Evolutionary conservation across 1,140 invertebrate species (phyloP), one percentile per base, ranked within the genome.

Genomic region (Proctacanthus coquilletti): DNA sequence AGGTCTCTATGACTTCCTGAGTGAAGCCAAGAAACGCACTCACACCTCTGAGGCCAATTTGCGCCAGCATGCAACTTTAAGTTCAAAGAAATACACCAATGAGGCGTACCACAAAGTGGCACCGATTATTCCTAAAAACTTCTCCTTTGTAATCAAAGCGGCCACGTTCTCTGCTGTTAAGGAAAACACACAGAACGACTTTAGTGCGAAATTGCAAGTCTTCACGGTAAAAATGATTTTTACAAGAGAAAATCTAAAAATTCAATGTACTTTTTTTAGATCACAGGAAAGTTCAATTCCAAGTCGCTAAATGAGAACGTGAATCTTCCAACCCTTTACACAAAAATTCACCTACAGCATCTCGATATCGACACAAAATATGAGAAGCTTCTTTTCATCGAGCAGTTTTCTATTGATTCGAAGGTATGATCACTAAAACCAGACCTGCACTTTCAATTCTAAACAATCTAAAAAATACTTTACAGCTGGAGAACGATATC

Each of bases 51-150:
- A 58, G 19, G 38, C 15, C 20, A 38, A 19, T 34, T 14, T n/a
- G 14, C 11, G 23, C 14, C 21, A 33, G 14, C 11, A 37, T 20
- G 30, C 14, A 41, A 20, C 3, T 15, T 29, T n/a, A 37, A 5
- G 15, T 9, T 5, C 30, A 32, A 32, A 13, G 13, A 32, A 32
- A 35, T 55, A 53, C 10, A 56, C 48, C 23, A 56, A 62, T 35
- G 51, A 60, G 9, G 51, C 66, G 43, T 67, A 74, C 46, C 60
- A 67, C 34, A 66, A 69, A 46, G 56, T 77, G 33, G 65, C 74
- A 17, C 77, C 77, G 15, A 71, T 82, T 45, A 74, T 84, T 63
- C 80, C 80, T 60, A 83, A 83, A 74, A 77, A 74, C 60, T 71
- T 80, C 48, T 71, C 64, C 46, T 58, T 82, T 44, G 76, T 72